Conservation (phyloP, 1,140 invertebrate genomes). For the Drosophila sp. region DNA sequence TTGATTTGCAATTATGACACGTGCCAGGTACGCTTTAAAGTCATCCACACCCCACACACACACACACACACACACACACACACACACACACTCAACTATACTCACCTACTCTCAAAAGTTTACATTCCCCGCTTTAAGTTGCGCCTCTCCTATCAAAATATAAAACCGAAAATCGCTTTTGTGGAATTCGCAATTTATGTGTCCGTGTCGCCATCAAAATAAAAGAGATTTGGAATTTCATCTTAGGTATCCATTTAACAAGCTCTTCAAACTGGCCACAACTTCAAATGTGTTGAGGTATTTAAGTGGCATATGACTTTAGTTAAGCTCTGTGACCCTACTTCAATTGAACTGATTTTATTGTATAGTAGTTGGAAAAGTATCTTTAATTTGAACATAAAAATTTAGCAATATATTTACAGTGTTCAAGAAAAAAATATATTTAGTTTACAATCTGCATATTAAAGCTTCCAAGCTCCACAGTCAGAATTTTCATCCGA, state of each 20-base stretch:
- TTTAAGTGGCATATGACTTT: conserved; percentile 3
- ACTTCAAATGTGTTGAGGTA: not conserved
- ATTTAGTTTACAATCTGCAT: too few relatives aligned
- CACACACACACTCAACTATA: not conserved
- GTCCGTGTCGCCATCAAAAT: conserved; percentile 30
- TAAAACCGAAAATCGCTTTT: conserved; percentile 18
- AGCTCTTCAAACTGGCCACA: conserved; percentile 25
- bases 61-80: conserved; percentile 12
- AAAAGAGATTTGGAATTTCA: conserved; percentile 30
- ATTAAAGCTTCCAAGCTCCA: too few relatives aligned
- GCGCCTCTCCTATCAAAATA: conserved; percentile 1
- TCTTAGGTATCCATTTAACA: conserved; percentile 32
- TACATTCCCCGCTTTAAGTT: conserved; percentile 31
- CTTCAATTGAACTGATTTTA: too few relatives aligned
- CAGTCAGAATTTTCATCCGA: too few relatives aligned
- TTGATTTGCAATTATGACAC: conserved; percentile 81
- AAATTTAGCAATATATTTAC: too few relatives aligned
- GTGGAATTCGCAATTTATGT: conserved; percentile 9
- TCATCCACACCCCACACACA: conserved; percentile 13
- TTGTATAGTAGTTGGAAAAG: too few relatives aligned
- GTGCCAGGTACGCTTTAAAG: conserved; percentile 56
- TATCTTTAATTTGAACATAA: not conserved
- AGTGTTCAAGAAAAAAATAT: too few relatives aligned
- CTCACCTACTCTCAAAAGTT: too few relatives aligned
- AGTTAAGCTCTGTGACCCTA: not conserved